Base-by-base conservation (phyloP, 2,797 vertebrate genomes). In the Lacerta viridis region DNA sequence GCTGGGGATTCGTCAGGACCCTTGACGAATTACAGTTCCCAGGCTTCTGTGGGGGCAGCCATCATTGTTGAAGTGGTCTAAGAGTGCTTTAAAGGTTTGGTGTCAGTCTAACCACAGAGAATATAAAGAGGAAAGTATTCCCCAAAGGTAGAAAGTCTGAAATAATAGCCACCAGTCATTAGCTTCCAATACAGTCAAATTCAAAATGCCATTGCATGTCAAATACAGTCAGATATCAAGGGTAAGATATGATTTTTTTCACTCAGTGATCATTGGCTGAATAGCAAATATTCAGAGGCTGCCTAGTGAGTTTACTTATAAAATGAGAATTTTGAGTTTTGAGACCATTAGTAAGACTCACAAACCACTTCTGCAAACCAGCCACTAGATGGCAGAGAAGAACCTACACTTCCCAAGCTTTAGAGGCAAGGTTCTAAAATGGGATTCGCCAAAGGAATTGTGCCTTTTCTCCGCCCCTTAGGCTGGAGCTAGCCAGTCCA, bases 361-460 rank as follows among this genome's bases (percentile, higher is more conserved):
- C 61, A 79, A 72, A 64, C 5, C 27, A 71, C 7, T 71, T 79
- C 17, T 33, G 33, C 5, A 41, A 85, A 85, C 9, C 8, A 69
- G 46, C 64, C 83, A 85, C 78, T 68, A 89, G 78, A 82, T 81
- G 71, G 84, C 84, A 85, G 43, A 59, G 8, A 68, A 13, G n/a
- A 75, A 41, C 25, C 23, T 74, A 50, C n/a, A 75, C 8, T 68
- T 87, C 46, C 10, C 2, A 3, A 33, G 13, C 4, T 50, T 50
- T 17, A 55, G 20, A 13, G 4, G 3, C 46, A 27, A 4, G n/a
- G 13, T 33, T 50, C 33, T 43, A 17, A 29, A 77, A 75, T 50
- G 61, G 33, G 41, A 68, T n/a, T 68, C 80, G 69, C 11, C 9
- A 20, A 66, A 68, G 33, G 8, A 33, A 50, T 29, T 15, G 33